phyloP scores from a whole-genome alignment of 2,797 vertebrate genomes.

The Macropodus opercularis region DNA sequence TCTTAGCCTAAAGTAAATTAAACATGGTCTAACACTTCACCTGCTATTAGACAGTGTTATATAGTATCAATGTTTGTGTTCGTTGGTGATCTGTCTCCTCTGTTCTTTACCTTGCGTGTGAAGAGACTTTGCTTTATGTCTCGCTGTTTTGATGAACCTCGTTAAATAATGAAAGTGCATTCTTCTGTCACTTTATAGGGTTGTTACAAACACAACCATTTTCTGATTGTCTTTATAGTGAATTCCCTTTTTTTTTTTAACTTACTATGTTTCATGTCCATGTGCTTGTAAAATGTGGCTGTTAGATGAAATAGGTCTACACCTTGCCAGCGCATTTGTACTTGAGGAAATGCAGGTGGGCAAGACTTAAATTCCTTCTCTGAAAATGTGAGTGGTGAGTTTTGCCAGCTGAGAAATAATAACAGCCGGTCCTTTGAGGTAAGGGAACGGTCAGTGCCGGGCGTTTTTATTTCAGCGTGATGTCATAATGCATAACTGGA shows the following conservation, averaged over 20 bases:
- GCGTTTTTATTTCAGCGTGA: conserved; percentile 35
- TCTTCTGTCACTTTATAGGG: conserved; percentile 54
- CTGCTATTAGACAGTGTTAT: too few relatives aligned
- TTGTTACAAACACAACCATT: conserved; percentile 13
- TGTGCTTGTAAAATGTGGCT: conserved; percentile 63
- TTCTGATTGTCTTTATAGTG: conserved; percentile 51
- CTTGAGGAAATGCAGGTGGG: conserved; percentile 59
- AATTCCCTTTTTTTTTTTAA: conserved; percentile 46
- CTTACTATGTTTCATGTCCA: conserved; percentile 52
- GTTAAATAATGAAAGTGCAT: conserved; percentile 62
- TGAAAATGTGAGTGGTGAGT: conserved; percentile 19
- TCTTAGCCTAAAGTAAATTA: too few relatives aligned
- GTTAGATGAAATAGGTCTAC: conserved; percentile 33
- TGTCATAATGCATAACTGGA: conserved; percentile 14
- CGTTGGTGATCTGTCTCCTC: too few relatives aligned
- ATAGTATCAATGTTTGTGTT: too few relatives aligned
- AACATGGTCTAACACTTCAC: too few relatives aligned
- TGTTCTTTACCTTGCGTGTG: conserved; percentile 56
- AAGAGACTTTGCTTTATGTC: conserved; percentile 50
- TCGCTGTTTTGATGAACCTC: conserved; percentile 59
- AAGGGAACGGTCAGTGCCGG: conserved; percentile 49
- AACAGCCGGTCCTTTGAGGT: conserved; percentile 41
- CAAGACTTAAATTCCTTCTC: conserved; percentile 41
- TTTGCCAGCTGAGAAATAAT: conserved; percentile 48
- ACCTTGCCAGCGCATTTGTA: conserved; percentile 31